phyloP scores from a whole-genome alignment of 1,140 invertebrate species.

The Manduca sexta region DNA sequence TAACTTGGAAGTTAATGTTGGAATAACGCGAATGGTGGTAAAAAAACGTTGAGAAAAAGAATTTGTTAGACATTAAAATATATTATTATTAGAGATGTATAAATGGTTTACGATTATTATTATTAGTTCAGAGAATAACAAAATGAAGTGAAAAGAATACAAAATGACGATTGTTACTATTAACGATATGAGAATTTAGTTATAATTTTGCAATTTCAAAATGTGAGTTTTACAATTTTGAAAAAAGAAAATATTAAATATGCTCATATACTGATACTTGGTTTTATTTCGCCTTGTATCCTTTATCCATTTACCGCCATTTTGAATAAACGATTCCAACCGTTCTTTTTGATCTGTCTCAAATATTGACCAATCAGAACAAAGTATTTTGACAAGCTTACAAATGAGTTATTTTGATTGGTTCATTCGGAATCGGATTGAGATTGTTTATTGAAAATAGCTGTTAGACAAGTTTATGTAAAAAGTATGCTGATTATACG shows the following conservation, averaged over 20 bases:
- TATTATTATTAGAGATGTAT: slow-evolving; percentile 69
- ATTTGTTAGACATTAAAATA: slow-evolving; percentile 71
- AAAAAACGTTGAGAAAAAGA: slow-evolving; percentile 59
- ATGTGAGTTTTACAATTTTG: slow-evolving; percentile 74
- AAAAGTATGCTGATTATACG: no score
- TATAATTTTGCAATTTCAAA: slow-evolving; percentile 73
- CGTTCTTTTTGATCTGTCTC: no score
- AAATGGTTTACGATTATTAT: slow-evolving; percentile 69
- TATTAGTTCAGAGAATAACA: slow-evolving; percentile 66
- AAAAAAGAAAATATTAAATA: slow-evolving; percentile 72
- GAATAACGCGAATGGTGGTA: slow-evolving; percentile 44
- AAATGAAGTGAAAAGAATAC: slow-evolving; percentile 30
- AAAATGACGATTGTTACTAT: slow-evolving; percentile 70
- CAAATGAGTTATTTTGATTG: no score
- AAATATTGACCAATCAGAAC: no score
- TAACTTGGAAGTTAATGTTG: slow-evolving; percentile 62
- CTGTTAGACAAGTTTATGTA: no score
- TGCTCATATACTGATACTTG: slow-evolving; percentile 61
- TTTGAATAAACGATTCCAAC: no score
- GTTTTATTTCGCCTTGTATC: slow-evolving; percentile 35
- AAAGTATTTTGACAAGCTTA: no score
- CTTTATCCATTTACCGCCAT: background rate
- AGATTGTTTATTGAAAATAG: no score
- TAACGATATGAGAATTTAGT: slow-evolving; percentile 72
- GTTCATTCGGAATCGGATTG: no score